Base-by-base conservation (phyloP, 2,888 invertebrate genomes). In the Heteromyza rotundicornis region DNA sequence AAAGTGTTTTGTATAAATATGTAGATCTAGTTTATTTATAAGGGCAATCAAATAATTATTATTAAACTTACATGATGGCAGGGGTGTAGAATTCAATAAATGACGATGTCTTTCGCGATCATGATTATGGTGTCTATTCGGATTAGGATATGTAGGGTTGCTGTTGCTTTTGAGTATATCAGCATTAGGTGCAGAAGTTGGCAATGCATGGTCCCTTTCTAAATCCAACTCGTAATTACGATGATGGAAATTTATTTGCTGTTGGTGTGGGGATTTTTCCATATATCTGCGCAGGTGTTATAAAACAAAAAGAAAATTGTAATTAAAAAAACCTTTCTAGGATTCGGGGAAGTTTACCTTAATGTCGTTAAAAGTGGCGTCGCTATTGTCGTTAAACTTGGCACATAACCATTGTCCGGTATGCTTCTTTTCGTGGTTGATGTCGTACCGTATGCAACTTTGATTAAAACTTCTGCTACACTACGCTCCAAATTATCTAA, bases 141-240 rank as follows among this genome's bases (percentile, higher is more conserved):
- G 90, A 84, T 91, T 91, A 69, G 89, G 89, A 81, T 90, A 90
- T 61, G 90, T 88, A 65, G 89, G 89, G 80, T 91, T 90, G 82
- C 89, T 90, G 82, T 90, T 89, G 77, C 90, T 89, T 83, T 91
- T 90, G 77, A 90, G 85, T 72, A 91, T 90, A 82, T 90, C 90
- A n/a, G 90, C 90, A 73, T 90, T 90, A 63, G 90, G 90, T 59
- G 90, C 90, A 62, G 90, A 89, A 67, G 90, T 91, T 17, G 90
- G 90, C 76, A 91, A 79, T 50, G 88, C 90, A 82, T 91, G 90
- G 82, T 90, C 90, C 69, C 89, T 85, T 81, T 91, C 90, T 81
- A 90, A 77, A 80, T 90, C 90, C 53, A 87, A 84, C 75, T 90
- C 90, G 84, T 90, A 90, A 58, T 80, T 83, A 22, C 82, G 75